Evolutionary conservation across 2,888 invertebrate genomes (phyloP).

Genomic region (Apamea sordens): DNA sequence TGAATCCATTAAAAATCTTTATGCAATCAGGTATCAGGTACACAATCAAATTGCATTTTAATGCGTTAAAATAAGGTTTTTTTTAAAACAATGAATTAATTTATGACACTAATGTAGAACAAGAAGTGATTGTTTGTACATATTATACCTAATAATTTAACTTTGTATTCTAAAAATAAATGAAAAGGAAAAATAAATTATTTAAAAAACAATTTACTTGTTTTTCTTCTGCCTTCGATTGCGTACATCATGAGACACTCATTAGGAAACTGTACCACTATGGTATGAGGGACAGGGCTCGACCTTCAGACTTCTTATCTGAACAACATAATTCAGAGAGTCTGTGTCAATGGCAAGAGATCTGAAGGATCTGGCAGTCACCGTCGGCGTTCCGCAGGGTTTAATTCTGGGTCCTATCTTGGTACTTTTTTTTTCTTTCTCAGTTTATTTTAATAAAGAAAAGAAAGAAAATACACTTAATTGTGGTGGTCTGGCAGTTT

Average conservation of each 20-base stretch:
- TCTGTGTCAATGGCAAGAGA: no score
- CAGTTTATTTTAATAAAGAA: not conserved
- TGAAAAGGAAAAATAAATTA: slow-evolving; percentile 13
- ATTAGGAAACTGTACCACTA: not conserved
- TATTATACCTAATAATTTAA: slow-evolving; percentile 25
- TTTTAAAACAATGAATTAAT: slow-evolving; percentile 21
- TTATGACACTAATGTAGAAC: slow-evolving; percentile 24
- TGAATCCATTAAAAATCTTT: not conserved
- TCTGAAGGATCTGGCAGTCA: no score
- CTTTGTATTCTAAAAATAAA: slow-evolving; percentile 36
- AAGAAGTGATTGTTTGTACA: slow-evolving; percentile 26
- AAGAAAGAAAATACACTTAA: not conserved
- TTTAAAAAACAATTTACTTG: not conserved
- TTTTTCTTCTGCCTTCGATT: not conserved
- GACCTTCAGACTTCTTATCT: no score
- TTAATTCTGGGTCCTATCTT: no score
- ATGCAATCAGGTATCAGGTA: not conserved
- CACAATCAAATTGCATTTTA: not conserved
- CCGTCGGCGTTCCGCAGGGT: no score
- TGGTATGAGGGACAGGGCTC: no score
- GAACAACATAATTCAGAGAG: no score
- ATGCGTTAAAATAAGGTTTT: slow-evolving; percentile 3
- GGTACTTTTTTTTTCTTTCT: not conserved
- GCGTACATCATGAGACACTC: not conserved
- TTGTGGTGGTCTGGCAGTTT: not conserved